These are phyloP conservation scores for Nipponia nippon DNA, from an alignment of 2,113 vertebrate species.

Conservation along the genomic window DNA sequence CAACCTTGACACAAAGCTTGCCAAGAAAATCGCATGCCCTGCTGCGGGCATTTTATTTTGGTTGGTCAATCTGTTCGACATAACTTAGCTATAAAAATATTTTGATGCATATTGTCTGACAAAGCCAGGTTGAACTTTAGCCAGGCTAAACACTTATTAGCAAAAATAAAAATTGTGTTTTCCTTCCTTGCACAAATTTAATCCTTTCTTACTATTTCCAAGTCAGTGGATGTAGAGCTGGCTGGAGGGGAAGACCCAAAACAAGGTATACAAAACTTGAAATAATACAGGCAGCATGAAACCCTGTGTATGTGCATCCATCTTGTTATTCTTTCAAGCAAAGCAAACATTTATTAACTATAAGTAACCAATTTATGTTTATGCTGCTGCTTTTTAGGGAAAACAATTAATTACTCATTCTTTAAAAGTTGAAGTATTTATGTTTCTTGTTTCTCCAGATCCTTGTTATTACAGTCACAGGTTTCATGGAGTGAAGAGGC, in stretches of 20 bases:
- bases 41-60: neutral
- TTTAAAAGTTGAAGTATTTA: neutral
- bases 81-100: neutral
- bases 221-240: neutral
- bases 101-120: neutral
- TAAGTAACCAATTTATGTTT: neutral
- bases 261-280: neutral
- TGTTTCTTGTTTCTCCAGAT: neutral
- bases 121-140: neutral
- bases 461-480: neutral
- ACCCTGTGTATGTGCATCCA: no score
- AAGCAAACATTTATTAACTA: neutral
- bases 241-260: neutral
- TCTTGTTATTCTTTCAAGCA: neutral
- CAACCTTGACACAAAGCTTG: neutral
- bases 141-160: neutral
- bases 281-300: neutral
- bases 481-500: neutral
- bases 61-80: neutral
- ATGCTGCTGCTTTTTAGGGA: neutral
- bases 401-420: neutral
- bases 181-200: neutral
- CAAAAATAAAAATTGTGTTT: neutral
- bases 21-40: neutral
- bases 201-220: neutral